Evolutionary conservation across 1,140 invertebrate species (phyloP).

Genomic region (Brachionus paranguensis): DNA sequence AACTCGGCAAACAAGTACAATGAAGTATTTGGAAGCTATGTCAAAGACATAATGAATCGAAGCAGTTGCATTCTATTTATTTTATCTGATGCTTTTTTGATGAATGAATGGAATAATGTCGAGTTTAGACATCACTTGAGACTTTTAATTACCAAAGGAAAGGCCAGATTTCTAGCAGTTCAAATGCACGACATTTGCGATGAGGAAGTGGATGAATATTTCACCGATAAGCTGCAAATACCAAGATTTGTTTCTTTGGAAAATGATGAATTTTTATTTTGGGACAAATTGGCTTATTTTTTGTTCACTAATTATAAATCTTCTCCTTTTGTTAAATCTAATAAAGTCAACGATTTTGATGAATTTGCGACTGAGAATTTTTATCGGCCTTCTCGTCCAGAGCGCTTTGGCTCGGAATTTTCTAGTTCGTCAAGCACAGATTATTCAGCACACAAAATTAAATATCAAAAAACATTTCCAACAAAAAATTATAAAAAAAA

Average conservation of each 20-base stretch:
- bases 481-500: not conserved
- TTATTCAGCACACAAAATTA: not conserved
- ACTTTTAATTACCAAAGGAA: not conserved
- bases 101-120: constrained; percentile 23
- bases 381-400: not conserved
- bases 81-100: constrained; percentile 23
- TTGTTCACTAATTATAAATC: not conserved
- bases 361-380: not conserved
- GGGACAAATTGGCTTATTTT: constrained; percentile 14
- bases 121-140: not conserved
- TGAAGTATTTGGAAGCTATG: constrained; percentile 2
- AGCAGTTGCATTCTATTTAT: constrained; percentile 18
- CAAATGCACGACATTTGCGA: constrained; percentile 30
- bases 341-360: not conserved
- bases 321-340: not conserved
- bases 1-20: not conserved
- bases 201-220: constrained; percentile 36
- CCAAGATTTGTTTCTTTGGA: constrained; percentile 25
- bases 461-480: not conserved
- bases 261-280: constrained; percentile 35
- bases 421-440: not conserved
- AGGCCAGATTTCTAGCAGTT: not conserved
- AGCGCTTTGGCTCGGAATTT: not conserved
- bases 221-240: not conserved
- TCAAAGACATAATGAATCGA: constrained; percentile 18